Evolutionary conservation across 2,888 invertebrate genomes (phyloP), one percentile per base, ranked within the genome.

Genomic region (Eupithecia vulgata): DNA sequence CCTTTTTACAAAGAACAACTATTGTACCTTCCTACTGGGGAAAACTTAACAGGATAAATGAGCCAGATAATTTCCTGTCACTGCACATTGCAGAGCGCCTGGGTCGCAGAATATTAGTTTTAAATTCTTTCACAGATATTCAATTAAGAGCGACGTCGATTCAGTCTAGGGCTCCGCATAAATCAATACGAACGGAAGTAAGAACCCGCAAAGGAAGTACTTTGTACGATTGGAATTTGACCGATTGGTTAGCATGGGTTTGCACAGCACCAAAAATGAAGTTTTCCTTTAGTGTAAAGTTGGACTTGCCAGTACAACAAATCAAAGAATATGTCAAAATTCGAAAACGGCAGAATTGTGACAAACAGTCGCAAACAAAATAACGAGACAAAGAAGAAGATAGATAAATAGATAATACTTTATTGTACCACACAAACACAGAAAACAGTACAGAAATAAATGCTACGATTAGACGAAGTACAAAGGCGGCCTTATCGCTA

Each of bases 121-220:
- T 30, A 61, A 75, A 78, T 75, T 76, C 69, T 73, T 74, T 73
- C 69, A 37, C 68, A 68, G 73, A 75, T 76, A 76, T 78, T 78
- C 75, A 71, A 77, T 77, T 78, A 78, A 68, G 52, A 64, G 67
- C 70, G 61, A 68, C 68, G 75, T 73, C 75, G 69, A 21, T 57
- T 25, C 57, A 62, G 7, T 69, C 70, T 68, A 72, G 70, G 71
- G 62, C 65, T 64, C 65, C 61, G 71, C 68, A 74, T 76, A 76
- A 76, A 75, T 78, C 78, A 76, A 78, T 74, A 72, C 21, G 59
- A 64, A 67, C 67, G 67, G 72, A 65, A 74, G 62, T 57, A 25
- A 25, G 67, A 66, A 61, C 62, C 66, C 69, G 67, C 57, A 68
- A 70, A 65, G 72, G 70, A 70, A 72, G 57, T 68, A 72, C 69